Evolutionary conservation across 92 coral and sea anemone genomes (phyloP).

Genomic region (Parazoanthus swiftii): DNA sequence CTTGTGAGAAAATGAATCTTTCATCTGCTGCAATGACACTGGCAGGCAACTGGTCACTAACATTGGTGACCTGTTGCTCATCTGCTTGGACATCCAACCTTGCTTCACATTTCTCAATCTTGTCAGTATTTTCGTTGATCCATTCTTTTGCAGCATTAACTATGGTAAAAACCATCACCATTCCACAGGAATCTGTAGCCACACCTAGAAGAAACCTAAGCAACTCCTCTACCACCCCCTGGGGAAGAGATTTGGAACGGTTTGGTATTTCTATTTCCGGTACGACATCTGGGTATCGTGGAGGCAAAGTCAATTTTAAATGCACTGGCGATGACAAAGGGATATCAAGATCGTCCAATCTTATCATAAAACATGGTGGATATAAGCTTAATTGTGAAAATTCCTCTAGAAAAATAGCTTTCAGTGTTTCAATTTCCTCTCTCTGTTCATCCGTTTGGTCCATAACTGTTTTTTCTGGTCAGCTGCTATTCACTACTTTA

Average conservation of each 20-base stretch:
- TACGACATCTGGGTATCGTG: slow-evolving; percentile 62
- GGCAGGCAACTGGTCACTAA: background rate
- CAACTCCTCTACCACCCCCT: slow-evolving; percentile 56
- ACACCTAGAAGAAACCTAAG: slow-evolving; percentile 38
- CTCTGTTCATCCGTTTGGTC: slow-evolving; percentile 76
- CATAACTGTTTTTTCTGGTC: slow-evolving; percentile 46
- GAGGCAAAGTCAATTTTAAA: slow-evolving; percentile 68
- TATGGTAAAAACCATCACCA: slow-evolving; percentile 79
- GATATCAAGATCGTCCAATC: slow-evolving; percentile 69
- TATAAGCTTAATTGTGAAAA: slow-evolving; percentile 65
- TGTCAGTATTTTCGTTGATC: slow-evolving; percentile 54
- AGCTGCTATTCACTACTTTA: background rate
- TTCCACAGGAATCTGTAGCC: slow-evolving; percentile 66
- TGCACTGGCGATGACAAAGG: slow-evolving; percentile 53
- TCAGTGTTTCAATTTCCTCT: slow-evolving; percentile 75
- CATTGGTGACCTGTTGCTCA: background rate
- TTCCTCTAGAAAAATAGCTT: slow-evolving; percentile 75
- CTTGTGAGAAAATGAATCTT: slow-evolving; percentile 17
- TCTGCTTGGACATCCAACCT: slow-evolving; percentile 29
- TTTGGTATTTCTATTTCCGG: slow-evolving; percentile 78
- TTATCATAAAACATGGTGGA: slow-evolving; percentile 80
- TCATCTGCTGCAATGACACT: slow-evolving; percentile 22
- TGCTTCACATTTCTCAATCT: slow-evolving; percentile 19
- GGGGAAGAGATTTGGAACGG: slow-evolving; percentile 65
- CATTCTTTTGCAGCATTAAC: slow-evolving; percentile 72